Base-by-base conservation (phyloP, 2,113 vertebrate genomes). In the Gymnarchus niloticus region DNA sequence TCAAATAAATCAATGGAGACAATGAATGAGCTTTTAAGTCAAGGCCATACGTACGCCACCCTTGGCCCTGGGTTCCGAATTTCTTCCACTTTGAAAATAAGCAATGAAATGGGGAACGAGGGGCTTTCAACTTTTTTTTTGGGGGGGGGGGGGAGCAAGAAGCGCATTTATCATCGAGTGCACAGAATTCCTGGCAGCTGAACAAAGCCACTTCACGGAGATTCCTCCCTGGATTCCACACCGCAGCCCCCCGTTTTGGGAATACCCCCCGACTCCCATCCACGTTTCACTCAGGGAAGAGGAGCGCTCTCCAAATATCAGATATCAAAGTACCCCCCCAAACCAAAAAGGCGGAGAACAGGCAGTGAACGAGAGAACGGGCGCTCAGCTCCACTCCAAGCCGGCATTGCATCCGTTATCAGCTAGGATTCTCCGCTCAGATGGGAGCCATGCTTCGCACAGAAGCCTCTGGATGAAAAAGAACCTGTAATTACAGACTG, bases 261-360 rank as follows among this genome's bases (percentile, higher is more conserved):
- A 84, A 77, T 78, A 48, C 76, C 76, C 44, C 76, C 5, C 37
- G 51, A 3, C 61, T 78, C 23, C 23, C 14, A 25, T 49, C 25
- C 25, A 41, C 23, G 19, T 23, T 33, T 17, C 78, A 33, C 56
- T 69, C 77, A 7, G n/a, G 25, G 44, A 84, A 81, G 48, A 2
- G 7, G n/a, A 33, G 14, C 23, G 44, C 8, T 78, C 86, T 14
- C 56, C 82, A 23, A 83, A 84, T 86, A 78, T 86, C 86, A 3
- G 41, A 83, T 84, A 84, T 84, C 86, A 84, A 86, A 86, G 86
- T 52, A 6, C 69, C 57, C 57, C 85, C 6, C 41, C 37, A 48
- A 10, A 28, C 52, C 51, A 33, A 23, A 41, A 59, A 41, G 46
- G n/a, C 25, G 59, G n/a, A n/a, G n/a, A n/a, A n/a, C n/a, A n/a